These are phyloP conservation scores for Gymnothorax javanicus DNA, from an alignment of 2,797 vertebrate species.

Conservation along the genomic window DNA sequence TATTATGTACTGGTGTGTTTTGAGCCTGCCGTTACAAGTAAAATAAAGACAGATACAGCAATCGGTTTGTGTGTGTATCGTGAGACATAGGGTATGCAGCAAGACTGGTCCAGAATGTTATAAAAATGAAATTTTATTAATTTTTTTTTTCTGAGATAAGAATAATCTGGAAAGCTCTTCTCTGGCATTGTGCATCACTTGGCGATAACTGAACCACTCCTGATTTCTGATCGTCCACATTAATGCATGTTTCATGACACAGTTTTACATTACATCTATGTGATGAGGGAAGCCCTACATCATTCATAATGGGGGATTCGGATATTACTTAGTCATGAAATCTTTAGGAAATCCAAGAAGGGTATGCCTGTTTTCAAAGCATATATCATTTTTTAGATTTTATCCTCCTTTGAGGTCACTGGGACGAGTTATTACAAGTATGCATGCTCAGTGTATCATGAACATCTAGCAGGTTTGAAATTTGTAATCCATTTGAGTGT, in stretches of 20 bases:
- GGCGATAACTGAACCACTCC: slow-evolving; percentile 13
- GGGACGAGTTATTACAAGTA: neutral
- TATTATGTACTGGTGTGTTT: too few species aligned
- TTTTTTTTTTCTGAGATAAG: neutral
- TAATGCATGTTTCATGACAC: slow-evolving; percentile 32
- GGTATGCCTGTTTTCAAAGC: neutral
- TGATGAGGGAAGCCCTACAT: slow-evolving; percentile 13
- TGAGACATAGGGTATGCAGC: neutral
- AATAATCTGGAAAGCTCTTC: slow-evolving; percentile 11
- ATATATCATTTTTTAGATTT: slow-evolving; percentile 13
- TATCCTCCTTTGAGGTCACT: neutral
- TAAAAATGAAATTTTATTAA: neutral
- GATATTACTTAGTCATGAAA: slow-evolving; percentile 23
- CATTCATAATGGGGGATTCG: slow-evolving; percentile 27
- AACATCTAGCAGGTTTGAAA: neutral
- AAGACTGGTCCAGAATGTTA: neutral
- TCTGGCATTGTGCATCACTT: neutral
- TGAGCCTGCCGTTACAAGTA: too few species aligned
- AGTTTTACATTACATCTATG: slow-evolving; percentile 22
- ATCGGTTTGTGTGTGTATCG: too few species aligned
- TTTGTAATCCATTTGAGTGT: too few species aligned
- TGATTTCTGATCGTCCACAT: slow-evolving; percentile 10
- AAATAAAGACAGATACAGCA: too few species aligned
- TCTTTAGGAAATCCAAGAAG: slow-evolving; percentile 5
- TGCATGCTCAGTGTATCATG: neutral